Base-by-base conservation (phyloP, 2,888 invertebrate genomes). In the Rhynchonema sp. region DNA sequence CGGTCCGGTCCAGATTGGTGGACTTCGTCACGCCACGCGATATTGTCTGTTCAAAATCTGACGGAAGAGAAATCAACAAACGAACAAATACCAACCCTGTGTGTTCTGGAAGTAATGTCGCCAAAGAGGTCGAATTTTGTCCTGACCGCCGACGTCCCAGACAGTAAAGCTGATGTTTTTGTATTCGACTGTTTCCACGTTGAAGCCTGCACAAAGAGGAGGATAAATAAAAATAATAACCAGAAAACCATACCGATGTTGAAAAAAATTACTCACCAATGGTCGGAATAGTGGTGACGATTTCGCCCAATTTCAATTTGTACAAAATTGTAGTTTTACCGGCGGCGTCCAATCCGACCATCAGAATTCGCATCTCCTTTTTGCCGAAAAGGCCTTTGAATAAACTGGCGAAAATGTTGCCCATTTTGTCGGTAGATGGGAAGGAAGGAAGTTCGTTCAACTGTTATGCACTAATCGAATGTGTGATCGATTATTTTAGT, bases 311-410 rank as follows among this genome's bases (percentile, higher is more conserved):
- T 84, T 96, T 96, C 78, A 96, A 84, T 85, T 96, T 96, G 83
- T 94, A 94, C 80, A 96, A 82, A 80, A 96, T 96, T 80, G 94
- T 96, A 75, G 96, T 96, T 85, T 96, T 96, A 82, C 96, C 96
- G 80, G 96, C 96, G 74, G 94, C 94, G 82, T 96, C 94, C 76
- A 92, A 83, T 76, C 91, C 91, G 71, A 92, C 91, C 94, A 96
- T 96, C 80, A 96, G 82, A 84, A 96, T 94, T 28, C 98, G 86
- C 96, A 98, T 96, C 82, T 98, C 94, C 77, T 94, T 96, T 81
- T 96, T 98, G 81, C 98, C 96, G 80, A 98, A 96, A 71, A 98
- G 87, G 82, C 92, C 88, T 83, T 90, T 90, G 81, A 98, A 96
- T 78, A 98, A 82, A 80, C 85, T 88, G 74, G 87, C 85, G 80